Evolutionary conservation across 92 coral and sea anemone species (phyloP), one percentile per base, ranked within the genome.

Genomic region (Porites cylindrica): DNA sequence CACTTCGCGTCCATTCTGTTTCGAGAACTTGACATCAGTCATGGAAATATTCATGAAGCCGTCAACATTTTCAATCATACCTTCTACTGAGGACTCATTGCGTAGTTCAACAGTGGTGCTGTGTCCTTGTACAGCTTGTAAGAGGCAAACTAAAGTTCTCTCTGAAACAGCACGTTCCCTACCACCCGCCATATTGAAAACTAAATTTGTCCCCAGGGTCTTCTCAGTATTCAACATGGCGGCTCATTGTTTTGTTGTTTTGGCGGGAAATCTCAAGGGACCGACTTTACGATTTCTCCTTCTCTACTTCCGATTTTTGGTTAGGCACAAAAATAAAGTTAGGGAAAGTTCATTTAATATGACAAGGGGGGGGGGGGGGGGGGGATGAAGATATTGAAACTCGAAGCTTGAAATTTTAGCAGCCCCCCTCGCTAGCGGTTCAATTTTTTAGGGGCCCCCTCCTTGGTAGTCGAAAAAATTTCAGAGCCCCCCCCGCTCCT

Each of bases 1-100:
- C 3, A 82, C 93, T 19, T 95, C 93, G 21, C 75, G 65, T 14
- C 93, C 91, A 64, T 70, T 89, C 66, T 91, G 78, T 63, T 89
- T 92, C 4, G 95, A 91, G 75, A 97, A 94, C 85, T 94, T 91
- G 13, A 92, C 98, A 38, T 89, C 85, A 29, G 91, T 85, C 93
- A 97, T 81, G 18, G 91, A 87, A 32, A 97, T 84, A 76, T 97
- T 97, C 99, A 97, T 97, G 71, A 85, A 97, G 58, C 98, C 99
- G 58, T 97, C 99, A 10, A 97, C 99, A 80, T 91, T 95, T 63
- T 81, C 90, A 38, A 97, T 85, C 52, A 89, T 63, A 56, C 99
- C 99, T 82, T 95, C 94, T 11, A 93, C 92, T 53, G 82, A 91
- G 52, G 96, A 91, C 81, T 97, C 99, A 76, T 95, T 97, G 80